Conservation (phyloP, 2,888 invertebrate species). For the Synergus gifuensis region DNA sequence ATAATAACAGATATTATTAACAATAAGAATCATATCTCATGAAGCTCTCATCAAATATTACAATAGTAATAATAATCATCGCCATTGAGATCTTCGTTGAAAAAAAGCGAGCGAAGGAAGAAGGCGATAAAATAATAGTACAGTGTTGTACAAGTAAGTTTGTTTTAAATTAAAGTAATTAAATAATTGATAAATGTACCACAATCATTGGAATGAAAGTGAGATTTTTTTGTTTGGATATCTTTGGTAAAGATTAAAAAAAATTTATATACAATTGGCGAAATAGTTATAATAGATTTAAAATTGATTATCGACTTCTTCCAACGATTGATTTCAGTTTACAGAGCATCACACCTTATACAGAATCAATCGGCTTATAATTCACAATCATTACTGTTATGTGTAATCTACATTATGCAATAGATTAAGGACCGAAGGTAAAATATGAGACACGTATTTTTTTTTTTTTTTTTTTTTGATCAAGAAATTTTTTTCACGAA, state of each 20-base stretch:
- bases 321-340: neutral
- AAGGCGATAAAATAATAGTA: neutral
- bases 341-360: neutral
- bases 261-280: neutral
- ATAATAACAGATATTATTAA: slow-evolving; percentile 65
- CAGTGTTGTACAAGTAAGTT: neutral
- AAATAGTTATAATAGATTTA: neutral
- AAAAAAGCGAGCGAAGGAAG: slow-evolving; percentile 28
- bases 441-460: too few relatives aligned
- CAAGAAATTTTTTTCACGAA: too few relatives aligned
- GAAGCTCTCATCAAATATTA: slow-evolving; percentile 67
- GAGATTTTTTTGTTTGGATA: neutral
- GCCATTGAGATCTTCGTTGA: slow-evolving; percentile 43
- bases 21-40: slow-evolving; percentile 65
- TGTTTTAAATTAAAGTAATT: neutral
- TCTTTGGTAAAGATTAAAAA: slow-evolving; percentile 8
- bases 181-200: neutral
- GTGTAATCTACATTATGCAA: slow-evolving; percentile 60
- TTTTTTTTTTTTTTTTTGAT: too few relatives aligned
- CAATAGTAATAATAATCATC: slow-evolving; percentile 62
- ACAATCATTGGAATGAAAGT: neutral
- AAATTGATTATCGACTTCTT: slow-evolving; percentile 21
- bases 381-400: slow-evolving; percentile 60
- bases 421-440: too few relatives aligned
- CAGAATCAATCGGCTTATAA: slow-evolving; percentile 38